Evolutionary conservation across 2,797 vertebrate species (phyloP), one percentile per base, ranked within the genome.

Genomic region (Dallia pectoralis): DNA sequence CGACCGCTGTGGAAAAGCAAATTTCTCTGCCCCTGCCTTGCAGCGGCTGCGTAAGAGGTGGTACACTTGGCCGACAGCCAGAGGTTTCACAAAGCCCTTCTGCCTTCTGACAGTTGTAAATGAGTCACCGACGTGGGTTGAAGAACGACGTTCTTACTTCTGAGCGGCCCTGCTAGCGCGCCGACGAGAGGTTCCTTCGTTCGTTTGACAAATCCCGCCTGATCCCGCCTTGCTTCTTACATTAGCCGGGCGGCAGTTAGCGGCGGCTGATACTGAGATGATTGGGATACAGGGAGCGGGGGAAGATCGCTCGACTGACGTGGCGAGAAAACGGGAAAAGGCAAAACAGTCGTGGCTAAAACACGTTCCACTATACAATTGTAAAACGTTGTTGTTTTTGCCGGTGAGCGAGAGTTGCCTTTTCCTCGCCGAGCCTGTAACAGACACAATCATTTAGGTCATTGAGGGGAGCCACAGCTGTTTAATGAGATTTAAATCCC

Each of bases 401-500:
- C 6, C 14, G 40, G 40, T 12, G 3, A 12, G 9, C 8, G 3
- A 9, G 3, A 7, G 3, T 40, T 40, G 40, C 40, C 40, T 44
- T 44, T 44, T 44, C 40, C 40, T 44, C 14, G 40, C 40, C 40
- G 9, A 4, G 40, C 68, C 62, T 62, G 48, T 48, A 73, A 78
- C 72, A 53, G 56, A 80, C 67, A 72, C 74, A 77, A 74, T 74
- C 78, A 76, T 72, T 84, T 67, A 71, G 77, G 85, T 79, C 77
- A 74, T 67, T 82, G 75, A 70, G 5, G 66, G 74, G 79, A 77
- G 84, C 56, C 79, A 82, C 59, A 82, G 78, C 72, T 71, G 73
- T 74, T 75, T 87, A 89, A 88, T 87, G 77, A 88, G 79, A 89
- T 88, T 87, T 83, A 86, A 88, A 87, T 88, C 85, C 83, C 72